Conservation (phyloP, 2,797 vertebrate species). For the Anguilla pacifica region DNA sequence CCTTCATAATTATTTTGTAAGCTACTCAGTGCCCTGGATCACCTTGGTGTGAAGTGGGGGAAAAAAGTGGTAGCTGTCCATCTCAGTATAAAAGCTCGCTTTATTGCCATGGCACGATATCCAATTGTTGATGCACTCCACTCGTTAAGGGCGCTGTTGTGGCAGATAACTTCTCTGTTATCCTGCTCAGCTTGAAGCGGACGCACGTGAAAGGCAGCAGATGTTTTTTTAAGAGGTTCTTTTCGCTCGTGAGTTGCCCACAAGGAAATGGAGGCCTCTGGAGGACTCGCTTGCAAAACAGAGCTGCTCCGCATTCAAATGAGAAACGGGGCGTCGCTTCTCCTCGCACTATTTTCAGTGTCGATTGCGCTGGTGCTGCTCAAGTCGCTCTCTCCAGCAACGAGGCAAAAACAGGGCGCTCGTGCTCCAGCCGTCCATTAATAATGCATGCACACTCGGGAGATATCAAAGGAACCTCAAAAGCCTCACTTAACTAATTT, state of each 20-base stretch:
- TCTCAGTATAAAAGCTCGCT: neutral
- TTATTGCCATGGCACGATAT: neutral
- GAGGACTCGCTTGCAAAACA: slow-evolving; percentile 37
- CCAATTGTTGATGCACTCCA: neutral
- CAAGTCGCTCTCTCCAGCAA: slow-evolving; percentile 44
- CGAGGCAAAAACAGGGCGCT: slow-evolving; percentile 11
- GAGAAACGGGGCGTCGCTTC: slow-evolving; percentile 35
- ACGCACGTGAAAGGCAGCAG: neutral
- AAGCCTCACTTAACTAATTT: neutral
- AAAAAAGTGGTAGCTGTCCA: neutral
- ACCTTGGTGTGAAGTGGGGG: neutral
- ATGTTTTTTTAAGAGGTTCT: slow-evolving; percentile 18
- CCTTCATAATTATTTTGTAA: neutral
- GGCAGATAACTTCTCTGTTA: neutral
- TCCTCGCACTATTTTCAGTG: slow-evolving; percentile 40
- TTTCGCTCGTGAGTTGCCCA: neutral
- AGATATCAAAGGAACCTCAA: slow-evolving; percentile 41
- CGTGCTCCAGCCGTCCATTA: slow-evolving; percentile 48
- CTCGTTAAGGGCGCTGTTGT: neutral
- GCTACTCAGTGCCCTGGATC: neutral
- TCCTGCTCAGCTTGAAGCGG: neutral
- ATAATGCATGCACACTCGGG: slow-evolving; percentile 59
- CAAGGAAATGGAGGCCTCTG: slow-evolving; percentile 22
- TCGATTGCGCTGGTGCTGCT: slow-evolving; percentile 32
- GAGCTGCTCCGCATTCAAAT: slow-evolving; percentile 35